Base-by-base conservation (phyloP, 37 sponge, comb jelly and placozoan species). In the Axinella damicornis region DNA sequence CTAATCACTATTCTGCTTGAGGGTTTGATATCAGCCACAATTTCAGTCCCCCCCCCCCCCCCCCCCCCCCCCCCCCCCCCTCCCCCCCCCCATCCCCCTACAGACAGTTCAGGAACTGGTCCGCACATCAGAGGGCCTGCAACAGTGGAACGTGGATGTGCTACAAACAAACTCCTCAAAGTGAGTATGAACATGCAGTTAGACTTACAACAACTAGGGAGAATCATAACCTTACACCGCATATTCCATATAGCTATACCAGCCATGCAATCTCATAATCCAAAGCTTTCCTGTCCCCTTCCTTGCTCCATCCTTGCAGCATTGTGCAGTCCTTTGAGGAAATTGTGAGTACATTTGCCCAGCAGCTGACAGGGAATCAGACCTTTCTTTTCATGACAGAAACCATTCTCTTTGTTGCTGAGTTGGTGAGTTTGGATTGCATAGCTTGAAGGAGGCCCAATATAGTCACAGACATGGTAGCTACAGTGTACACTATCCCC, bases 351-450 rank as follows among this genome's bases (percentile, higher is more conserved):
- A 36, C 6, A 31, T 34, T 69, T n/a, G 32, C 34, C 5, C 36
- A 21, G 36, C 71, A 69, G 46, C 46, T 46, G 37, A 9, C 6
- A 5, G 32, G 15, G 6, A 11, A 11, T 2, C 5, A n/a, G 5
- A 5, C 34, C 71, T 35, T 30, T 31, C 9, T 34, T 35, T 35
- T 15, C 9, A 30, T 69, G 34, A 31, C 71, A 35, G 71, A 69
- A 69, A 36, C 28, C 34, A 69, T 69, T 69, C 36, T 36, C 32
- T 69, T 69, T n/a, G 21, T n/a, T 35, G 71, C 36, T 35, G 71
- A 69, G 32, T 35, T 21, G 34, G 71, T 69, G 15, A 35, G 71
- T 69, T 46, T 46, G 46, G 46, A n/a, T n/a, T n/a, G n/a, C n/a
- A n/a, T n/a, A n/a, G n/a, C n/a, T n/a, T n/a, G n/a, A n/a, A n/a